Evolutionary conservation across 2,797 vertebrate species (phyloP).

Genomic region (Ceryle rudis): DNA sequence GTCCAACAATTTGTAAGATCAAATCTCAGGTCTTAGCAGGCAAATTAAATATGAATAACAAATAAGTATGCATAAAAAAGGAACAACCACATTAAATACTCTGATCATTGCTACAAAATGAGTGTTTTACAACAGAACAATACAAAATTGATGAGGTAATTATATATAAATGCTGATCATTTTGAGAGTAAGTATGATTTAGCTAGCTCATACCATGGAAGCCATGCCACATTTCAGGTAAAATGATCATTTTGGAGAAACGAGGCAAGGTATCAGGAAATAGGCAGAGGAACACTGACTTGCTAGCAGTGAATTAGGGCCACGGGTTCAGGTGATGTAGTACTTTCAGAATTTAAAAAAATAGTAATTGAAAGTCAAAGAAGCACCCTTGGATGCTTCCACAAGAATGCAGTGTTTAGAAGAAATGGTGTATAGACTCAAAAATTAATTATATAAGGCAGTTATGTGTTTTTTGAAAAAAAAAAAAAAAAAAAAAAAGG

Average conservation of each 20-base stretch:
- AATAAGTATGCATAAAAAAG: background rate
- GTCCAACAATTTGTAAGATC: conserved; percentile 27
- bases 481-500: background rate
- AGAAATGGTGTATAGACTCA: background rate
- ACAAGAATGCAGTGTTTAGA: background rate
- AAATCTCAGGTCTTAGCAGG: background rate
- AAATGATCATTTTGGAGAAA: conserved; percentile 25
- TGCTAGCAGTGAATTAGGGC: conserved; percentile 29
- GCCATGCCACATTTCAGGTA: background rate
- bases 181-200: background rate
- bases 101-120: background rate
- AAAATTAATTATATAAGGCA: conserved; percentile 12
- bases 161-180: background rate
- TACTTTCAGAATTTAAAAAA: background rate
- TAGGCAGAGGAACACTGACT: conserved; percentile 4
- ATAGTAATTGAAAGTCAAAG: background rate
- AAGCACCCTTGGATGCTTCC: conserved; percentile 3
- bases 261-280: conserved; percentile 16
- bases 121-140: background rate
- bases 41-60: conserved; percentile 7
- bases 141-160: background rate
- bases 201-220: background rate
- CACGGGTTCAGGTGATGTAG: background rate
- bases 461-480: background rate
- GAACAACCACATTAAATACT: conserved; percentile 7